Percentiles rank a stretch among this genome's conserved stretches.
phyloP scores from a whole-genome alignment of 1,140 invertebrate genomes.

The Eupristina koningsbergeri region DNA sequence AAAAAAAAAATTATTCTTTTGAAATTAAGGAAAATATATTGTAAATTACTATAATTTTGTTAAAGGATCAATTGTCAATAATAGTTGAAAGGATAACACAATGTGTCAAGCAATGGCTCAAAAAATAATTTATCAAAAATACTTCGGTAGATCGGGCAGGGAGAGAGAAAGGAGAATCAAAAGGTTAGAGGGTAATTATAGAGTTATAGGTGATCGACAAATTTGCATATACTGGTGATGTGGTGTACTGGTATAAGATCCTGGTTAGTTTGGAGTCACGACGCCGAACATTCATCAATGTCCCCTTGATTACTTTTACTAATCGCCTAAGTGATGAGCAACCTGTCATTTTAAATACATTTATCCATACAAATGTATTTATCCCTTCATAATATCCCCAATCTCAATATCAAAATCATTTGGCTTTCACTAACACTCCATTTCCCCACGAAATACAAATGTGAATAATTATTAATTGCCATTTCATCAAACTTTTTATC shows the following conservation, averaged over 20 bases:
- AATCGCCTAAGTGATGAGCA: slow-evolving; percentile 53
- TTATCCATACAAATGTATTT: no score
- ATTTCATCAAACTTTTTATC: no score
- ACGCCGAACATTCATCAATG: slow-evolving; percentile 53
- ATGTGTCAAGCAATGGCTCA: not conserved
- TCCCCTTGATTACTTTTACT: slow-evolving; percentile 56
- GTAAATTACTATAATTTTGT: no score
- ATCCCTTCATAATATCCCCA: no score
- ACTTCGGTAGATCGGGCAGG: not conserved
- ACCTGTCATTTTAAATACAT: slow-evolving; percentile 30
- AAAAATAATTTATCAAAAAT: slow-evolving; percentile 50
- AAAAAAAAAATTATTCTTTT: no score
- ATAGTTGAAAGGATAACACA: not conserved
- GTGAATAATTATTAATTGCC: no score
- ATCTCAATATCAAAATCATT: no score
- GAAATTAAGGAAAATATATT: no score
- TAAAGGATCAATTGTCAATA: not conserved
- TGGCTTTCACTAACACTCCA: no score
- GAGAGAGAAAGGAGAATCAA: not conserved
- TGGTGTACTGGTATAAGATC: not conserved
- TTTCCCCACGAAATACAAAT: no score
- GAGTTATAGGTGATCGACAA: no score
- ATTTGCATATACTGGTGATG: slow-evolving; percentile 21
- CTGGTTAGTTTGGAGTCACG: not conserved
- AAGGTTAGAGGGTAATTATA: no score